Evolutionary conservation across 2,888 invertebrate species (phyloP), one percentile per base, ranked within the genome.

Genomic region (Bellardia pandia): DNA sequence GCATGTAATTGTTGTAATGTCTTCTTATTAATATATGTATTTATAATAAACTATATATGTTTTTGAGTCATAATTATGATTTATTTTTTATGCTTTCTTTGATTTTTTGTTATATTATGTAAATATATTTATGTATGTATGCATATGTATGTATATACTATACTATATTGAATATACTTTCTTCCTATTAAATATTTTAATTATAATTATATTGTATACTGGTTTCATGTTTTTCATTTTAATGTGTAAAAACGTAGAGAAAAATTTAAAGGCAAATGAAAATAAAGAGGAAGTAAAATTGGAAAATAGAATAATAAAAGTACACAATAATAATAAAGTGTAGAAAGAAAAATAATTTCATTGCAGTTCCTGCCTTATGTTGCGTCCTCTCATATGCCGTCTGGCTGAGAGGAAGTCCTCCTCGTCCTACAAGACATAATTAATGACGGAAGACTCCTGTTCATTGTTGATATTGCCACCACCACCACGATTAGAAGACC

Each of bases 381-480:
- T 87, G 40, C 87, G 85, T 78, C 87, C 87, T 78, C 87, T 87
- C 75, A 78, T 78, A 51, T 81, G 74, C 69, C 87, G 45, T 75
- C 87, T 77, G 75, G 85, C 85, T n/a, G 87, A 87, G 85, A 87
- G 87, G 87, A 87, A 87, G 68, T 87, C 87, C 87, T 87, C 87
- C 87, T 87, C 87, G 78, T 87, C 87, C 89, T 89, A 93, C 93
- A 93, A 92, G 90, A 93, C 92, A 92, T 93, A 93, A 92, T 93
- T 93, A 92, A 93, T 93, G 90, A 93, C 93, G 86, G 93, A 93
- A 90, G 93, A 91, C 89, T 93, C 93, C 92, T 93, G 93, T 89
- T 93, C 93, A 90, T 93, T 93, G 89, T 92, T 93, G 40, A 87
- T 75, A 76, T 87, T 87, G 16, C 81, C 87, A 66, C 85, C 87